Conservation (phyloP, 2,888 invertebrate genomes). For the Argyra leucocephala region DNA sequence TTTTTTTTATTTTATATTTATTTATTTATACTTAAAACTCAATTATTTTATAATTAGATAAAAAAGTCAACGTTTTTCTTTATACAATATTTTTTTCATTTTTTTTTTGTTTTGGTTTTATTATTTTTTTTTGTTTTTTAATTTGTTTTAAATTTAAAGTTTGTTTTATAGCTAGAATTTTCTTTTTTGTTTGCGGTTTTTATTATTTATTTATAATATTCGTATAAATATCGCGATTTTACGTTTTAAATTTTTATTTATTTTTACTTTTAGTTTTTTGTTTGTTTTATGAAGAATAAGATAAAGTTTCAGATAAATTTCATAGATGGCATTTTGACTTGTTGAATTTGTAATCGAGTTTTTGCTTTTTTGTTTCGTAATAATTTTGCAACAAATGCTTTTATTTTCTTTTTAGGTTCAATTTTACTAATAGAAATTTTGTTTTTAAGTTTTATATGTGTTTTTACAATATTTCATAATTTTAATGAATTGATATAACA, state of each 20-base stretch:
- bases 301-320: conserved; percentile 4
- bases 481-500: no score
- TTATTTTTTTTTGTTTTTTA: not conserved
- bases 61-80: conserved; percentile 1
- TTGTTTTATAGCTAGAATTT: conserved; percentile 1
- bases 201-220: not conserved
- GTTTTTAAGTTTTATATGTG: no score
- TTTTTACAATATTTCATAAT: no score
- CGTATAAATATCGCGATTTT: conserved; percentile 6
- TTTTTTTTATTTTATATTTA: not conserved
- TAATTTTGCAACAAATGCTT: not conserved
- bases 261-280: not conserved
- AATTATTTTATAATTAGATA: not conserved
- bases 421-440: no score
- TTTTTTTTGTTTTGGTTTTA: not conserved
- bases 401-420: not conserved
- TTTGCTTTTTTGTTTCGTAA: no score
- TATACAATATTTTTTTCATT: not conserved
- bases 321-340: not conserved
- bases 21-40: not conserved
- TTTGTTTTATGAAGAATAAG: not conserved
- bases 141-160: not conserved
- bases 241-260: not conserved
- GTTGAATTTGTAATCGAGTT: no score
- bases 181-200: not conserved